These are phyloP conservation scores for Henricia sp. DNA, from an alignment of 53 echinoderm and acorn worm species.

Conservation along the genomic window DNA sequence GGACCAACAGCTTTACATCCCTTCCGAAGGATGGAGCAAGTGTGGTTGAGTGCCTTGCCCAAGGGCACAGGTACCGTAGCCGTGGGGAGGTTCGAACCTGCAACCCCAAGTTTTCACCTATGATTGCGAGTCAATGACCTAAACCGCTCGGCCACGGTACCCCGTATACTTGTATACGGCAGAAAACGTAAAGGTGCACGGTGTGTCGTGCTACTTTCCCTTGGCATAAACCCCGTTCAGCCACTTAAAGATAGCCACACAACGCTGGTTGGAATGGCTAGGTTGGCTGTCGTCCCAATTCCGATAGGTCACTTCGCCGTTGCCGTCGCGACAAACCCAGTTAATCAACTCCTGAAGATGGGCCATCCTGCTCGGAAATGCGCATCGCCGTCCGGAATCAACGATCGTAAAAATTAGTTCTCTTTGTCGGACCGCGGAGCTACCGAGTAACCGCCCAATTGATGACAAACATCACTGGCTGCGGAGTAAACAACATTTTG, in stretches of 20 bases:
- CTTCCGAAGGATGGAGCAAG: no score
- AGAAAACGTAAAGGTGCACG: background rate
- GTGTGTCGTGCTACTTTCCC: background rate
- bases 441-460: background rate
- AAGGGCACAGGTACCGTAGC: no score
- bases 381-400: background rate
- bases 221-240: background rate
- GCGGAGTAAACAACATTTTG: background rate
- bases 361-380: background rate
- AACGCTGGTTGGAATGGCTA: background rate
- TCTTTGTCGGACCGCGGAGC: constrained; percentile 1
- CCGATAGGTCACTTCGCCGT: background rate
- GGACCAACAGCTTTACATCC: no score
- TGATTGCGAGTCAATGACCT: no score
- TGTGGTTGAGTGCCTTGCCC: no score
- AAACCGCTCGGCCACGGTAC: no score
- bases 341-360: background rate
- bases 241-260: background rate
- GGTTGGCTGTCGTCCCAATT: background rate
- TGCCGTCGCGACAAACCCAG: constrained; percentile 3
- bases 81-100: no score
- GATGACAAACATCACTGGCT: background rate
- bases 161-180: no score
- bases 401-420: background rate
- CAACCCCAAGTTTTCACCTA: no score